phyloP scores from a whole-genome alignment of 2,888 invertebrate genomes.

The Bombyx huttoni region DNA sequence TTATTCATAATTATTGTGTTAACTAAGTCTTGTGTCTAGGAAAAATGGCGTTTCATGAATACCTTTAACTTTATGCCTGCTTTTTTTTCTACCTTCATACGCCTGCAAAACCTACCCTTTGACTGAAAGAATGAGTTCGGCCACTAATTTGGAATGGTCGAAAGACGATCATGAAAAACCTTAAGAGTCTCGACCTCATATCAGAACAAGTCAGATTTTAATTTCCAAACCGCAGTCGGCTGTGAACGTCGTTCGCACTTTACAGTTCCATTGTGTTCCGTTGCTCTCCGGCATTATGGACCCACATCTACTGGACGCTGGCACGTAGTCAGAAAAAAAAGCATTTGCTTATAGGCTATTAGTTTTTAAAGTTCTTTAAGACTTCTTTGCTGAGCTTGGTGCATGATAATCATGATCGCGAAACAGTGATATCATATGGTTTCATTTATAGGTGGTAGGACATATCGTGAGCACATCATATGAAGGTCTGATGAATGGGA shows the following conservation, averaged over 20 bases:
- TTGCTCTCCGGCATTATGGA: constrained; percentile 20
- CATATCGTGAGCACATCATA: too few relatives aligned
- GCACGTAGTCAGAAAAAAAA: constrained; percentile 4
- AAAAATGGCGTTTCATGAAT: too few relatives aligned
- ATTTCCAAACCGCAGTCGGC: constrained; percentile 68
- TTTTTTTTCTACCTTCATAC: not conserved
- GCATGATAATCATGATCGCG: too few relatives aligned
- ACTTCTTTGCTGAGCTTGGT: too few relatives aligned
- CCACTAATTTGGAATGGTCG: not conserved
- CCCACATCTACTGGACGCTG: constrained; percentile 16
- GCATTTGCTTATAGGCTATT: not conserved
- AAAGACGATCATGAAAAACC: not conserved
- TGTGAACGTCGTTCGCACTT: constrained; percentile 61
- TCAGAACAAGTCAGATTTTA: constrained; percentile 61
- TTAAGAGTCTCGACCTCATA: constrained; percentile 14
- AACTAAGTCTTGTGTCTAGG: too few relatives aligned
- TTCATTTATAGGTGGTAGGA: too few relatives aligned
- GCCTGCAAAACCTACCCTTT: not conserved
- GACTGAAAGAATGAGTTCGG: not conserved
- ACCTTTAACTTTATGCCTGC: too few relatives aligned
- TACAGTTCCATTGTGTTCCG: constrained; percentile 61
- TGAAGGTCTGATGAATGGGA: too few relatives aligned
- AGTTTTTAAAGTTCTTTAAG: too few relatives aligned
- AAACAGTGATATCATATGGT: too few relatives aligned
- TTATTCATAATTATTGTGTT: too few relatives aligned